phyloP scores from a whole-genome alignment of 2,113 vertebrate genomes.

The Peromyscus maniculatus region DNA sequence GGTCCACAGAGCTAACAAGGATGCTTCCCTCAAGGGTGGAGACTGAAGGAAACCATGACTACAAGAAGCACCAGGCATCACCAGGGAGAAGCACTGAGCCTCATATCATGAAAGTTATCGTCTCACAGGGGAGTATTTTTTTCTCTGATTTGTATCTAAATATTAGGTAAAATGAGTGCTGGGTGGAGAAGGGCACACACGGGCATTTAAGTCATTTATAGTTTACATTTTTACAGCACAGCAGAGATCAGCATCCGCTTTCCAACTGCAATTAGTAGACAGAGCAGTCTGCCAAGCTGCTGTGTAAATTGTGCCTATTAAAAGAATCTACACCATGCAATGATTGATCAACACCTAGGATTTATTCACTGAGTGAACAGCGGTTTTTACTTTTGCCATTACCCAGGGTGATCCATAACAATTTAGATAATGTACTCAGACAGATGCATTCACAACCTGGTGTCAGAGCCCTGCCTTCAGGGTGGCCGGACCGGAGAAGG shows the following conservation, averaged over 20 bases:
- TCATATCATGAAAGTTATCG: constrained; percentile 49
- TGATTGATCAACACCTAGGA: constrained; percentile 82
- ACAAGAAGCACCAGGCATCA: neutral
- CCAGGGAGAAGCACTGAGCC: neutral
- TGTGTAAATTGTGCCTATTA: constrained; percentile 82
- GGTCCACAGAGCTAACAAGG: neutral
- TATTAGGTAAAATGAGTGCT: constrained; percentile 63
- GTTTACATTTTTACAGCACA: constrained; percentile 81
- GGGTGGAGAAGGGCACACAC: constrained; percentile 60
- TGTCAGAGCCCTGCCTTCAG: constrained; percentile 54
- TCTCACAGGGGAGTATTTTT: constrained; percentile 70
- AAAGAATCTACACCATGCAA: constrained; percentile 61
- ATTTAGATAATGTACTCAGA: constrained; percentile 81
- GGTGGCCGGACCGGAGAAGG: neutral
- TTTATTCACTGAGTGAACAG: constrained; percentile 80
- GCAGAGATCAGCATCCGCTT: constrained; percentile 76
- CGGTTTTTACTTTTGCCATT: constrained; percentile 79
- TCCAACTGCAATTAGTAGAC: constrained; percentile 81
- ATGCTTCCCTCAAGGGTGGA: neutral
- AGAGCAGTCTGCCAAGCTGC: constrained; percentile 75
- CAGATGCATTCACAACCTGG: constrained; percentile 76
- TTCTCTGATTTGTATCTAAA: constrained; percentile 68
- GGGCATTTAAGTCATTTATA: constrained; percentile 79
- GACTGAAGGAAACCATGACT: neutral
- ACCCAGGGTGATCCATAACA: constrained; percentile 77